These are phyloP conservation scores for Drosophila sp. DNA, from an alignment of 1,140 invertebrate species.

Conservation along the genomic window DNA sequence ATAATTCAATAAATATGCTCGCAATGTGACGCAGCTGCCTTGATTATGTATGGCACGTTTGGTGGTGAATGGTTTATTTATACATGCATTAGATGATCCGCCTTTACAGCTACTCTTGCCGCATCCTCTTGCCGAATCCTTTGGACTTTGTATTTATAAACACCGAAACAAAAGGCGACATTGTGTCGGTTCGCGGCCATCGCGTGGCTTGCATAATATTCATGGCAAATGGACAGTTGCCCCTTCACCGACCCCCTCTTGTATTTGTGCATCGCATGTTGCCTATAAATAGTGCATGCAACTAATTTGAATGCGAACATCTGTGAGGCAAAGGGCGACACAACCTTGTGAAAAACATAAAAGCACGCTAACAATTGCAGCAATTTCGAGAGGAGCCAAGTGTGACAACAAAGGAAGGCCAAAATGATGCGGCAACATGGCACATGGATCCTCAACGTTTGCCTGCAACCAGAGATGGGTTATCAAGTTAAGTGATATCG, in stretches of 20 bases:
- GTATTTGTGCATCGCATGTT: background rate
- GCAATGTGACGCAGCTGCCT: conserved; percentile 4
- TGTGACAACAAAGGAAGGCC: conserved; percentile 34
- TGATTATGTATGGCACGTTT: background rate
- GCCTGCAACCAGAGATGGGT: background rate
- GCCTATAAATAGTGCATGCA: conserved; percentile 42
- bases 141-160: conserved; percentile 34
- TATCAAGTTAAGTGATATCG: background rate
- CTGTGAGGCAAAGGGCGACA: background rate
- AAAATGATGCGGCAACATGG: conserved; percentile 25
- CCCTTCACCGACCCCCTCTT: background rate
- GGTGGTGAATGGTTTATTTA: conserved; percentile 20
- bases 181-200: conserved; percentile 5
- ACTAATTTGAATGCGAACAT: conserved; percentile 41
- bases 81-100: conserved; percentile 19
- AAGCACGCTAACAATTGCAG: conserved; percentile 44
- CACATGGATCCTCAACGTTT: conserved; percentile 8
- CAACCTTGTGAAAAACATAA: conserved; percentile 37
- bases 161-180: conserved; percentile 16
- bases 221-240: conserved; percentile 2
- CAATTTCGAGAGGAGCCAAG: conserved; percentile 28
- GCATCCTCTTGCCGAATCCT: conserved; percentile 2
- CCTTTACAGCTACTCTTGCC: conserved; percentile 17
- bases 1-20: conserved; percentile 22
- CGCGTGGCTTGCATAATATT: conserved; percentile 48